Evolutionary conservation across 1,140 invertebrate genomes (phyloP).

Genomic region (Brachionus koreanus): DNA sequence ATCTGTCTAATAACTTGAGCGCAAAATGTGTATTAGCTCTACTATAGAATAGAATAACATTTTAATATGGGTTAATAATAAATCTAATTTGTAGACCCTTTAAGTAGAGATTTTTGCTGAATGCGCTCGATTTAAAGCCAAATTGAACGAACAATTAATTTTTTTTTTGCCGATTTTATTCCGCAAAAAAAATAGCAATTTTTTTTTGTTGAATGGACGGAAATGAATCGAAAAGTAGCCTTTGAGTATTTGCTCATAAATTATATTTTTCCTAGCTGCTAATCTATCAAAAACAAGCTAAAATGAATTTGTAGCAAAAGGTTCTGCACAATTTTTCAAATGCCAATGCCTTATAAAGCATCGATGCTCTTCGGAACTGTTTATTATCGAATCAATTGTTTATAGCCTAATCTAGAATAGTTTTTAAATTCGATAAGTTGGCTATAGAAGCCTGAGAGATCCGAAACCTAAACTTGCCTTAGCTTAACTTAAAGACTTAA

Average conservation of each 20-base stretch:
- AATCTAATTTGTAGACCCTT: neutral
- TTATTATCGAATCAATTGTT: constrained; percentile 13
- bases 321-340: neutral
- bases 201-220: neutral
- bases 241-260: neutral
- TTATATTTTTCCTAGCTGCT: neutral
- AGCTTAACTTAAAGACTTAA: neutral
- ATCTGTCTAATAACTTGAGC: neutral
- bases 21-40: neutral
- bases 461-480: neutral
- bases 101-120: neutral
- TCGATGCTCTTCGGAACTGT: neutral
- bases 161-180: neutral
- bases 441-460: neutral
- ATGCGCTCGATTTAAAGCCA: neutral
- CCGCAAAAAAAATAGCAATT: neutral
- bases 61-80: neutral
- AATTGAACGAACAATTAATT: neutral
- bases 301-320: neutral
- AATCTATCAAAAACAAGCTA: neutral
- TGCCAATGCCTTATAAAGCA: neutral
- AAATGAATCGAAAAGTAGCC: neutral
- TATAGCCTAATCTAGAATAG: neutral
- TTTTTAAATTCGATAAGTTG: neutral
- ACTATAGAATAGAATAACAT: neutral